Percentiles rank a stretch among this genome's conserved stretches.
Evolutionary conservation across 2,888 invertebrate species (phyloP).

Genomic region (Erebia epiphron): DNA sequence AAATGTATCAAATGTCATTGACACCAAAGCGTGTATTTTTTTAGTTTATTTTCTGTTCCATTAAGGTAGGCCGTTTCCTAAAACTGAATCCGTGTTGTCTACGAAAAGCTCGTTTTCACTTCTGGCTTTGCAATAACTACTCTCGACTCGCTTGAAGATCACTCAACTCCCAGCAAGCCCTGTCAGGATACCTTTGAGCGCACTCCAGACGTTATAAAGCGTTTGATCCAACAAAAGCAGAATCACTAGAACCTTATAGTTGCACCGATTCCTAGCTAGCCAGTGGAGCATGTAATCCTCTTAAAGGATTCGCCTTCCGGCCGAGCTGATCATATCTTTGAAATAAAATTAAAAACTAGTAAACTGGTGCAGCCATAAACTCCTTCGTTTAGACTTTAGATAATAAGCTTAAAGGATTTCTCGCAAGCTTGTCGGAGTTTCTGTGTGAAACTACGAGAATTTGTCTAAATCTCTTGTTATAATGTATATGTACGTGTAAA

Average conservation of each 20-base stretch:
- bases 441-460: background rate
- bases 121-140: background rate
- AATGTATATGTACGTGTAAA: too few species aligned
- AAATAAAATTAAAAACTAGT: slow-evolving; percentile 22
- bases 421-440: slow-evolving; percentile 3
- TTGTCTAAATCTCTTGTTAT: background rate
- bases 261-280: slow-evolving; percentile 28
- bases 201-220: slow-evolving; percentile 10
- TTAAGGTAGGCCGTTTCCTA: too few species aligned
- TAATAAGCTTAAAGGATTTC: slow-evolving; percentile 13
- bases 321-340: slow-evolving; percentile 27
- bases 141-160: background rate
- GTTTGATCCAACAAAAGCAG: slow-evolving; percentile 22
- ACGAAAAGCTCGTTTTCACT: background rate
- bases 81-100: too few species aligned
- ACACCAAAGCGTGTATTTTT: too few species aligned
- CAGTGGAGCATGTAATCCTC: slow-evolving; percentile 30
- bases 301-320: slow-evolving; percentile 31
- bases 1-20: too few species aligned
- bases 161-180: background rate
- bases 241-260: slow-evolving; percentile 16
- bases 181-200: slow-evolving; percentile 2
- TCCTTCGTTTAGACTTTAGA: slow-evolving; percentile 5
- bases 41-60: too few species aligned
- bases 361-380: slow-evolving; percentile 7